Conservation (phyloP, 2,888 invertebrate species). For the Prosopocoilus inquinatus region DNA sequence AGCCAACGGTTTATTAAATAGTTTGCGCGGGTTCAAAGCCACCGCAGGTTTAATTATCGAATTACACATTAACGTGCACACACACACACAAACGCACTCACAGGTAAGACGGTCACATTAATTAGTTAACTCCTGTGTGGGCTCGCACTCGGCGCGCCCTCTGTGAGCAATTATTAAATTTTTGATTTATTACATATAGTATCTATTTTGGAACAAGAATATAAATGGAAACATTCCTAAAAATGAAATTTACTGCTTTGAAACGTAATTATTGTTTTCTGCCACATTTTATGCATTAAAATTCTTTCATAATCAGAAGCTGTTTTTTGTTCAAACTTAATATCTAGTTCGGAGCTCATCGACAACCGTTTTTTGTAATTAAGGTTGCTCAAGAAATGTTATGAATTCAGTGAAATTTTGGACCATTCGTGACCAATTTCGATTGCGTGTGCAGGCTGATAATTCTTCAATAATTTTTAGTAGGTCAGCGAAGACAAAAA, state of each 20-base stretch:
- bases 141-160: conserved; percentile 35
- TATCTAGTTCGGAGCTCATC: conserved; percentile 1
- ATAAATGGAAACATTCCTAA: no score
- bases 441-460: conserved; percentile 43
- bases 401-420: conserved; percentile 26
- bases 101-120: conserved; percentile 39
- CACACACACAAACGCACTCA: conserved; percentile 18
- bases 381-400: conserved; percentile 16
- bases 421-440: conserved; percentile 40
- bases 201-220: not conserved
- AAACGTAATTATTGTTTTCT: no score
- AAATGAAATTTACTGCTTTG: no score
- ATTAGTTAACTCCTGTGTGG: conserved; percentile 42
- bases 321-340: no score
- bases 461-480: conserved; percentile 45
- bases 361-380: conserved; percentile 18
- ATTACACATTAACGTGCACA: conserved; percentile 38
- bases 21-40: conserved; percentile 40
- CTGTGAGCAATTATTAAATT: conserved; percentile 35
- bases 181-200: conserved; percentile 33
- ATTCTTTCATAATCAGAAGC: no score
- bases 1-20: conserved; percentile 38
- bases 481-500: conserved; percentile 44
- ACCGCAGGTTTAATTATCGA: conserved; percentile 42
- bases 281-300: no score